Evolutionary conservation across 2,797 vertebrate species (phyloP).

Genomic region (Chelonia mydas): DNA sequence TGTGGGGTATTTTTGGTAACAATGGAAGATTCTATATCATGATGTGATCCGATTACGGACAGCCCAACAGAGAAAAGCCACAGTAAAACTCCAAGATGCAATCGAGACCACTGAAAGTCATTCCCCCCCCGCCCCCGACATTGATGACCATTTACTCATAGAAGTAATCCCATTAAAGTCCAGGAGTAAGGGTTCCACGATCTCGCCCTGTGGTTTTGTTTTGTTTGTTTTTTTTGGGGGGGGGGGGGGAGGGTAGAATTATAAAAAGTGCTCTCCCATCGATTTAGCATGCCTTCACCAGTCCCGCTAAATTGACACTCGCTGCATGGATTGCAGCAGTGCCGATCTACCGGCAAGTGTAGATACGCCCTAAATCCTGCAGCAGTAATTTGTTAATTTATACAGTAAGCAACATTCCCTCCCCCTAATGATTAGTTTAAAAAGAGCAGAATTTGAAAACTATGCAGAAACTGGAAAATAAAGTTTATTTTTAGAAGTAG

Average conservation of each 20-base stretch:
- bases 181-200: background rate
- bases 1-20: background rate
- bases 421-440: background rate
- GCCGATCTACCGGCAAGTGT: too few relatives aligned
- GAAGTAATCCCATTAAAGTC: background rate
- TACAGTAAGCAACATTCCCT: background rate
- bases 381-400: background rate
- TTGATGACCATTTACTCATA: background rate
- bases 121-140: background rate
- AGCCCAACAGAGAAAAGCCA: background rate
- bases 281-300: too few relatives aligned
- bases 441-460: background rate
- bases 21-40: background rate
- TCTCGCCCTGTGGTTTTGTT: background rate
- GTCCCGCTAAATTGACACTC: too few relatives aligned
- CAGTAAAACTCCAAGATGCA: accelerated
- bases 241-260: too few relatives aligned
- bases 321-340: too few relatives aligned
- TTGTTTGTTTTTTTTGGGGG: background rate
- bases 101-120: background rate
- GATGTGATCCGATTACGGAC: background rate
- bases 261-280: background rate
- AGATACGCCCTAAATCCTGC: background rate
- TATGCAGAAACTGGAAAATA: background rate
- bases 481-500: background rate